Evolutionary conservation across 2,888 invertebrate species (phyloP).

Genomic region (Apoda limacodes): DNA sequence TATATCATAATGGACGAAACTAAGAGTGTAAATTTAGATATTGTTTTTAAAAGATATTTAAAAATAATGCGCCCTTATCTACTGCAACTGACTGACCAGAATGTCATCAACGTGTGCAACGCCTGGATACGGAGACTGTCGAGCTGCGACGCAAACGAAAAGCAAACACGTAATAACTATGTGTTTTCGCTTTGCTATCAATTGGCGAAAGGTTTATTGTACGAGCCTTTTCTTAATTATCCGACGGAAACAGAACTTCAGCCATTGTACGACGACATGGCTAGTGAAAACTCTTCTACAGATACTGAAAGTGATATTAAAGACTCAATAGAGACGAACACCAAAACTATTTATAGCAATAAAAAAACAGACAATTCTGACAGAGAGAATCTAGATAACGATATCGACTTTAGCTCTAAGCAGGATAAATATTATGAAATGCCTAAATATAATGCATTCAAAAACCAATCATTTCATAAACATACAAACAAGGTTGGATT

Average conservation of each 20-base stretch:
- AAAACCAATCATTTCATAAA: constrained; percentile 11
- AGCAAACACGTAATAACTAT: constrained; percentile 45
- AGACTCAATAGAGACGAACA: constrained; percentile 29
- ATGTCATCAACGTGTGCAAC: constrained; percentile 41
- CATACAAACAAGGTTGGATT: constrained; percentile 24
- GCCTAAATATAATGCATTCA: constrained; percentile 7
- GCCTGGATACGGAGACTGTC: constrained; percentile 52
- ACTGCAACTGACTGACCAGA: constrained; percentile 34
- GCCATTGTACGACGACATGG: constrained; percentile 29
- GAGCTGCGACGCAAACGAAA: constrained; percentile 35
- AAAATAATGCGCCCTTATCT: constrained; percentile 48
- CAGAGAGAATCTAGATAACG: constrained; percentile 27
- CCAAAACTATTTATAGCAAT: constrained; percentile 29
- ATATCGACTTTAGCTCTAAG: constrained; percentile 19
- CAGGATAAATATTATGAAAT: constrained; percentile 10
- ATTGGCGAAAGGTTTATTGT: constrained; percentile 41
- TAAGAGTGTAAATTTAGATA: constrained; percentile 32
- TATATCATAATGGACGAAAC: constrained; percentile 36
- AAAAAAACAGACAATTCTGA: constrained; percentile 24
- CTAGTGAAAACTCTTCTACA: constrained; percentile 33
- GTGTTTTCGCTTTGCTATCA: constrained; percentile 49
- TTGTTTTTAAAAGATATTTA: constrained; percentile 48
- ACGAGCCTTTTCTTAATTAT: constrained; percentile 37
- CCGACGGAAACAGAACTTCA: constrained; percentile 32
- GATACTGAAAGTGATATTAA: constrained; percentile 38